Conservation (phyloP, 2,113 vertebrate genomes). For the Microcebus tavaratra region DNA sequence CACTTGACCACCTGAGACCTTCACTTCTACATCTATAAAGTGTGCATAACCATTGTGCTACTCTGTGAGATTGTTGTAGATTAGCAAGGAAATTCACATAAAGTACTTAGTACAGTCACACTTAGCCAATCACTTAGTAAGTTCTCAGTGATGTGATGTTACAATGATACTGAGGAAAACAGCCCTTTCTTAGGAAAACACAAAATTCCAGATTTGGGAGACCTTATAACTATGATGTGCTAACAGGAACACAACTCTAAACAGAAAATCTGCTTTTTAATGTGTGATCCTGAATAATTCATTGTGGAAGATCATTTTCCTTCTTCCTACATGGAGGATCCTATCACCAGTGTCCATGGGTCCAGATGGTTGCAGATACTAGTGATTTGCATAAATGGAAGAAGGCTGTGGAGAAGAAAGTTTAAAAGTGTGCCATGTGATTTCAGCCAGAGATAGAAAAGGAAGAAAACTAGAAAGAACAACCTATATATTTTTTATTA, state of each 20-base stretch:
- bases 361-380: neutral
- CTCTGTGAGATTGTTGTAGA: neutral
- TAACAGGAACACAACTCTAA: neutral
- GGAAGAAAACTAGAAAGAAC: neutral
- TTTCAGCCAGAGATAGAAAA: neutral
- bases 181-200: neutral
- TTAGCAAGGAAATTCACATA: neutral
- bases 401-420: neutral
- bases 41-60: neutral
- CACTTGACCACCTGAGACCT: neutral
- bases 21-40: neutral
- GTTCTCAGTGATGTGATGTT: neutral
- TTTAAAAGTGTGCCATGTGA: neutral
- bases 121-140: neutral
- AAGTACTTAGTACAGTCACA: neutral
- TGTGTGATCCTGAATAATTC: neutral
- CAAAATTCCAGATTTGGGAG: neutral
- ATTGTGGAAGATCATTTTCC: neutral
- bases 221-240: neutral
- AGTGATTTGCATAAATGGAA: neutral
- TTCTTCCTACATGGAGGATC: neutral
- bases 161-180: neutral
- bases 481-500: neutral
- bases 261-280: neutral
- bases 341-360: neutral